These are phyloP conservation scores for Festucalex cinctus DNA, from an alignment of 2,113 vertebrate genomes.

Conservation along the genomic window DNA sequence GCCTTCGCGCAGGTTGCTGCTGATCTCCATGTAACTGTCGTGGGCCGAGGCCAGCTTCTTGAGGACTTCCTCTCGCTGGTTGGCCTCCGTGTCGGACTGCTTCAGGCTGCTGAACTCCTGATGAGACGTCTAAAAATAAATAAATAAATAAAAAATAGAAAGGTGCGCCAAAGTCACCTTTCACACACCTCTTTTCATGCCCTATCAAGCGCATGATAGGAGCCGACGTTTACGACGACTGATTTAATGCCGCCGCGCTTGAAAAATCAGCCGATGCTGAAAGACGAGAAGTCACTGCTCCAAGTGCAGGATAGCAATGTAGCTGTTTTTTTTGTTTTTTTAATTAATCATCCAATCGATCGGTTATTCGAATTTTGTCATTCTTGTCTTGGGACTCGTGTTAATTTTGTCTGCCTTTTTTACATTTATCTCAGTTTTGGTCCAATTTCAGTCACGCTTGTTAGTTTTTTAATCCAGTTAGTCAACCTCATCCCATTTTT, in stretches of 20 bases:
- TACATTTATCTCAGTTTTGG: too few species aligned
- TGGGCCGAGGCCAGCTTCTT: slow-evolving; percentile 95
- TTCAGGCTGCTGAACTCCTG: slow-evolving; percentile 96
- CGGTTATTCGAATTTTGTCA: too few species aligned
- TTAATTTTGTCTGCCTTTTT: too few species aligned
- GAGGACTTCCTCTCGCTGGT: slow-evolving; percentile 91
- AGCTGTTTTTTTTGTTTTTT: too few species aligned
- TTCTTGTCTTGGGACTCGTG: too few species aligned
- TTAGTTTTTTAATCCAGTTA: too few species aligned
- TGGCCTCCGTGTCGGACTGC: slow-evolving; percentile 91
- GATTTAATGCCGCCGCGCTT: not conserved
- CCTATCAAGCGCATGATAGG: not conserved
- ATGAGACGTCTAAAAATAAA: slow-evolving; percentile 77
- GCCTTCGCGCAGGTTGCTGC: slow-evolving; percentile 89
- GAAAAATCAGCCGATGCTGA: not conserved
- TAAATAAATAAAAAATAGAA: slow-evolving; percentile 19
- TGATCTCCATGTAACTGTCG: slow-evolving; percentile 95
- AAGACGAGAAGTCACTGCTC: not conserved
- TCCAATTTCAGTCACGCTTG: too few species aligned
- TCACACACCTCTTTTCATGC: not conserved
- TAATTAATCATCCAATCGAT: too few species aligned
- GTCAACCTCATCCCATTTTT: too few species aligned
- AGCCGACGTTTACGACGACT: not conserved
- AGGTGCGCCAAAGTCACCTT: not conserved
- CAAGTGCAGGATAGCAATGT: too few species aligned